Percentiles rank a stretch among this genome's conserved stretches.
Conservation (phyloP, 2,888 invertebrate species). For the Cataglyphis albicans region DNA sequence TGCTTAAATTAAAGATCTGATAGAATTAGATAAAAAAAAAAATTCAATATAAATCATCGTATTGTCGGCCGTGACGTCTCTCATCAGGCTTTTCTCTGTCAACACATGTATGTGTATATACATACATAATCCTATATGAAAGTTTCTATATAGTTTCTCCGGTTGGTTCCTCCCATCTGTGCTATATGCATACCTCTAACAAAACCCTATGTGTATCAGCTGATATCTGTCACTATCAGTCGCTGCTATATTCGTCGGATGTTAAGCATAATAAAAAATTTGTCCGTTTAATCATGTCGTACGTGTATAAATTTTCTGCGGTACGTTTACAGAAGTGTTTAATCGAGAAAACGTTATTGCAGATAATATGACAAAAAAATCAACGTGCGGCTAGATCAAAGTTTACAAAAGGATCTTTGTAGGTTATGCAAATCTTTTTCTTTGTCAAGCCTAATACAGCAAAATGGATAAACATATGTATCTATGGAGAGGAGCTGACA, state of each 20-base stretch:
- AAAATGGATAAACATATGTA: slow-evolving; percentile 80
- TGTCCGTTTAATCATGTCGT: slow-evolving; percentile 66
- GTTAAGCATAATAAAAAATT: slow-evolving; percentile 50
- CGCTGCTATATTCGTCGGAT: neutral
- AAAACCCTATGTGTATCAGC: slow-evolving; percentile 45
- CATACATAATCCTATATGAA: neutral
- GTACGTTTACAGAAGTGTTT: slow-evolving; percentile 32
- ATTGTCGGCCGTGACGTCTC: too few relatives aligned
- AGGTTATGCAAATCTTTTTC: slow-evolving; percentile 66
- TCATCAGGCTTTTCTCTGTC: too few relatives aligned
- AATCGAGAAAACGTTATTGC: slow-evolving; percentile 56
- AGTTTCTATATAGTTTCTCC: neutral
- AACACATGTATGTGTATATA: neutral
- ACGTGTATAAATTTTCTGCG: slow-evolving; percentile 54
- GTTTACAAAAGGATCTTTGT: slow-evolving; percentile 15
- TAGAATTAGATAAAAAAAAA: too few relatives aligned
- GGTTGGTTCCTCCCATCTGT: neutral
- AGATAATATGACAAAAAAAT: slow-evolving; percentile 70
- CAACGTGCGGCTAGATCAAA: slow-evolving; percentile 25
- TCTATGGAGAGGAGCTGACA: slow-evolving; percentile 83
- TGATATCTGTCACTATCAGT: slow-evolving; percentile 50
- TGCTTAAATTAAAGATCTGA: too few relatives aligned
- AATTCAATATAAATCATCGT: too few relatives aligned
- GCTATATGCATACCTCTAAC: neutral
- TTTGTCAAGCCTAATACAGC: slow-evolving; percentile 55